Base-by-base conservation (phyloP, 1,140 invertebrate species). In the Eulimnadia texana region DNA sequence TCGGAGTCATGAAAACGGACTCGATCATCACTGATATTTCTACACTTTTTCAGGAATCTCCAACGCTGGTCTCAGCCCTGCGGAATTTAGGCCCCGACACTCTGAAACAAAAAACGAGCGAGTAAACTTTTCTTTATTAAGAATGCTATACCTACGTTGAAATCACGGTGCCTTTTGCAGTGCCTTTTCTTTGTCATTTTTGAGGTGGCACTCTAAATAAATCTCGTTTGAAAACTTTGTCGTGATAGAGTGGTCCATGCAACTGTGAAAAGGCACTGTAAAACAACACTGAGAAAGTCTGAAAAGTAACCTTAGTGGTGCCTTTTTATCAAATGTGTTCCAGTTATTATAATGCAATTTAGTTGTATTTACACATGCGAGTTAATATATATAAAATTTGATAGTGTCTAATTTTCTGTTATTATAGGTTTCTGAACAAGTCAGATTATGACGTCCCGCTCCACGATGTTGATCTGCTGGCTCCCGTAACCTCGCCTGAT, bases 401-500 rank as follows among this genome's bases (percentile, higher is more conserved):
- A n/a, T n/a, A n/a, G n/a, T n/a, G n/a, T n/a, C n/a, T n/a, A n/a
- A n/a, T n/a, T n/a, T n/a, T n/a, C n/a, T n/a, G n/a, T 42, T 42
- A 6, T 9, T 42, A 16, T 42, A 42, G 33, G 16, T 42, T 42
- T 9, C 33, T 42, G 33, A 42, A 6, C 6, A 42, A 42, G 16
- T 42, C 33, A 16, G 33, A 42, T 42, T 42, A 42, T 42, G 33
- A 42, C 16, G 33, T 42, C 33, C 33, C 33, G 33, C 6, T 42
- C 6, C 33, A 42, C 6, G 33, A 42, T 42, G 33, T 42, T 16
- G 16, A 42, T 42, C 70, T 86, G 22, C 68, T 84, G 47, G 72
- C 84, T 0, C 86, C 86, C 0, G 73, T 89, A 3, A 80, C 77
- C 27, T 77, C 79, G 59, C 83, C 85, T 57, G 85, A 87, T 66